Evolutionary conservation across 2,888 invertebrate genomes (phyloP).

Genomic region (Byasa hedistus): DNA sequence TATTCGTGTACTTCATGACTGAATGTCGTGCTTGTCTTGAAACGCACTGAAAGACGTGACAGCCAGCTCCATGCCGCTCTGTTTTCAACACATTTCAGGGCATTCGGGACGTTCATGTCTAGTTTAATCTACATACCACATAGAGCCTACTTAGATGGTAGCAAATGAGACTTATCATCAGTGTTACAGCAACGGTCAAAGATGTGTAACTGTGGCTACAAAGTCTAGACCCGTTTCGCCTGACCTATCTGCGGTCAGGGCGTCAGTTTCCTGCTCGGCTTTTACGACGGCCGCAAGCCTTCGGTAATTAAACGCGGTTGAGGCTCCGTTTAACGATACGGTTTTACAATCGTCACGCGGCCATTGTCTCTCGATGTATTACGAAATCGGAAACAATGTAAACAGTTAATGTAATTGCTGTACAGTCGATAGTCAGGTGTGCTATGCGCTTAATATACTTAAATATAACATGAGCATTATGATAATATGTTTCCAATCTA

Average conservation of each 20-base stretch:
- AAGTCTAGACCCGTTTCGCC: constrained; percentile 35
- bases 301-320: constrained; percentile 69
- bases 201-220: constrained; percentile 34
- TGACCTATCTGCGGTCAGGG: constrained; percentile 70
- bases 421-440: constrained; percentile 6
- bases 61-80: too few species aligned
- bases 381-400: constrained; percentile 56
- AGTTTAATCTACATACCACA: too few species aligned
- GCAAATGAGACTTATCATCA: too few species aligned
- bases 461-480: background rate
- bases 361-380: constrained; percentile 58
- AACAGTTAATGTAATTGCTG: constrained; percentile 34
- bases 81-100: too few species aligned
- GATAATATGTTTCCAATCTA: too few species aligned
- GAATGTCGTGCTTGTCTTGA: too few species aligned
- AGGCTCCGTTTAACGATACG: constrained; percentile 57
- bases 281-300: constrained; percentile 51
- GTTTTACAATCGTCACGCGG: constrained; percentile 48
- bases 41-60: too few species aligned
- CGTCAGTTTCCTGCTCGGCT: constrained; percentile 66
- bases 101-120: too few species aligned
- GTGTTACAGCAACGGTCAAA: background rate
- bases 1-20: too few species aligned
- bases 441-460: background rate
- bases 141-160: too few species aligned